Base-by-base conservation (phyloP, 2,797 vertebrate species). In the Loris lydekkerianus region DNA sequence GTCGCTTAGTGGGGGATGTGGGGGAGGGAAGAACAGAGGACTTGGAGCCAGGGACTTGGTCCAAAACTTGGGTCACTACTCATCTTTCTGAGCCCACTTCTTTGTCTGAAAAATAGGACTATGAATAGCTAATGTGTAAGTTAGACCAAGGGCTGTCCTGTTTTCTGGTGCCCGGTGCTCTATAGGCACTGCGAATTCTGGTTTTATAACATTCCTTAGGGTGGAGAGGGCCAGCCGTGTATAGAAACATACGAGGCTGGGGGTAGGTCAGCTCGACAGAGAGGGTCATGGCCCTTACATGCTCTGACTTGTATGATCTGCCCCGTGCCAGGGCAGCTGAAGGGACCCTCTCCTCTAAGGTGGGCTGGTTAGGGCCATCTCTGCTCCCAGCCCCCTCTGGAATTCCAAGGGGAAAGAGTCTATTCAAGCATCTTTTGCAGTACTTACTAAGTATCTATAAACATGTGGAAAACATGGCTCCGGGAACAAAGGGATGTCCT, bases 161-260 rank as follows among this genome's bases (percentile, higher is more conserved):
- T 23, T 29, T 1, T 27, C 31, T 2, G 37, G 18, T 27, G 8
- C 43, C 67, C 5, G 40, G 58, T 34, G 0, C 7, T 58, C 27
- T 1, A 37, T 7, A 15, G 25, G 27, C n/a, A 25, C n/a, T 43
- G 4, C 15, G 72, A 46, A 5, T 60, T 87, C 76, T 61, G 58
- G 69, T 25, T 20, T 14, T 1, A 8, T 2, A 0, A 20, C 10
- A 4, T 60, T 25, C 31, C 72, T 20, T 0, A 10, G 18, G 18
- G 2, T 25, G 40, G 73, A 65, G 82, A 72, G 84, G 40, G 29
- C 14, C 67, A 4, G 9, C 75, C 7, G 0, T 0, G 3, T 37
- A 17, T 2, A 14, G 60, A 81, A 14, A 2, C 1, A 3, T 4
- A 7, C 65, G 67, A 23, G 56, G 34, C 15, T n/a, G 5, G 31